Evolutionary conservation across 2,888 invertebrate genomes (phyloP).

Genomic region (Imbricaverruca yamaguchii): DNA sequence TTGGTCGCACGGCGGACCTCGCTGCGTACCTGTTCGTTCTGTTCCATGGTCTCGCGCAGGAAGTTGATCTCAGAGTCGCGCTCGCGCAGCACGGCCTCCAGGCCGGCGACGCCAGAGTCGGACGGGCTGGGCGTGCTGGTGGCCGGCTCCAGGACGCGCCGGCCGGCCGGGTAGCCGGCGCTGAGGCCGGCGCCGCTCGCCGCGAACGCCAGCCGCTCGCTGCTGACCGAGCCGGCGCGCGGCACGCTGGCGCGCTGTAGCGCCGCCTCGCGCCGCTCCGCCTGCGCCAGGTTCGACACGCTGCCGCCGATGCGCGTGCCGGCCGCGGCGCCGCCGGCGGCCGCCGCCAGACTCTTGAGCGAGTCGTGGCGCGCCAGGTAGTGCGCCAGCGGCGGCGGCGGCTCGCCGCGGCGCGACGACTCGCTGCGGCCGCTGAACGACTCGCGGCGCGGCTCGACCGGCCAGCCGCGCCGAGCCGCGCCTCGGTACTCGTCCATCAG

Average conservation of each 20-base stretch:
- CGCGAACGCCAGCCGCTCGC: slow-evolving; percentile 74
- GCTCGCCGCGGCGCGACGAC: neutral
- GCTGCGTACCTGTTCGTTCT: slow-evolving; percentile 59
- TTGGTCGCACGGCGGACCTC: no score
- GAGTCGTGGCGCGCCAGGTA: slow-evolving; percentile 28
- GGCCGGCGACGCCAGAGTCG: slow-evolving; percentile 73
- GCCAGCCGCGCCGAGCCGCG: neutral
- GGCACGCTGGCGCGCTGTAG: slow-evolving; percentile 22
- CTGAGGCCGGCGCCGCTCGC: neutral
- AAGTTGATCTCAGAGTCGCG: slow-evolving; percentile 63
- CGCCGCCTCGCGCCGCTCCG: slow-evolving; percentile 20
- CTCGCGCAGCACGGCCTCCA: slow-evolving; percentile 67
- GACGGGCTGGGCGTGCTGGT: slow-evolving; percentile 58
- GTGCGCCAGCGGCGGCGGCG: slow-evolving; percentile 19
- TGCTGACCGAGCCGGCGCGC: slow-evolving; percentile 57
- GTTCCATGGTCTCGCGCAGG: slow-evolving; percentile 64
- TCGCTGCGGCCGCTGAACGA: slow-evolving; percentile 22
- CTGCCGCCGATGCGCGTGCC: slow-evolving; percentile 31
- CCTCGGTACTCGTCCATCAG: slow-evolving; percentile 7
- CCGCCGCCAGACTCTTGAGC: slow-evolving; percentile 23
- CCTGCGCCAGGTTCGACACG: slow-evolving; percentile 32
- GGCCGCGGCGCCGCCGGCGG: neutral
- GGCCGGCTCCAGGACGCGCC: neutral
- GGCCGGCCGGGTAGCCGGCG: neutral
- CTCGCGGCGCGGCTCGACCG: slow-evolving; percentile 14